Evolutionary conservation across 2,113 vertebrate genomes (phyloP), one percentile per base, ranked within the genome.

Genomic region (Elanoides forficatus): DNA sequence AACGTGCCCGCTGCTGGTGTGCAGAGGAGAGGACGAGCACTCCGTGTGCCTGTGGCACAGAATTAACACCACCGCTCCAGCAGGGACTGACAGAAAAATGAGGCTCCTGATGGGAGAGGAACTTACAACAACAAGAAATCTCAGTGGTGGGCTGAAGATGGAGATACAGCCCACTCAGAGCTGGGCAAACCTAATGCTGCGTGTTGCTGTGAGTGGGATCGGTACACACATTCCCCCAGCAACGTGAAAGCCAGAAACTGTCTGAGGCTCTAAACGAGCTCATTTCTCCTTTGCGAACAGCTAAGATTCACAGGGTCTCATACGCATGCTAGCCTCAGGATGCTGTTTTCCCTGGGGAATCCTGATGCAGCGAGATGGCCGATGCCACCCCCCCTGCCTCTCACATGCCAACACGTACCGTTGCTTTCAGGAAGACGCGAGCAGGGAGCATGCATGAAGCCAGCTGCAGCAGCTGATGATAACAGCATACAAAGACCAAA

Each of bases 321-420:
- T 19, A 15, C 3, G 0, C 30, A 5, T 2, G 9, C 43, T 11
- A 7, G 53, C 45, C 62, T 40, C 38, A 3, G 52, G 38, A 29
- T 16, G 60, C 27, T 59, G 23, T 52, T 27, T 43, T 10, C 52
- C 15, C 40, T 11, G 19, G 34, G 22, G 38, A 62, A 22, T 26
- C 38, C 47, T 17, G 53, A 32, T 11, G 60, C 60, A 52, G 60
- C 0, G 38, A 52, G 78, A 43, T 4, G 45, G 59, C 38, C 29
- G 52, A 13, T 23, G 59, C 50, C 36, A 38, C 18, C 26, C 52
- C 50, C 43, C 60, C 34, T 32, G 20, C 67, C 58, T 50, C 73
- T n/a, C 25, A 4, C 42, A 22, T 0, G 15, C 66, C 7, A 6
- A 20, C 42, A 50, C 1, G 1, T 11, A 42, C 38, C 3, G 1